Evolutionary conservation across 2,113 vertebrate species (phyloP).

Genomic region (Sinocyclocheilus anshuiensis): DNA sequence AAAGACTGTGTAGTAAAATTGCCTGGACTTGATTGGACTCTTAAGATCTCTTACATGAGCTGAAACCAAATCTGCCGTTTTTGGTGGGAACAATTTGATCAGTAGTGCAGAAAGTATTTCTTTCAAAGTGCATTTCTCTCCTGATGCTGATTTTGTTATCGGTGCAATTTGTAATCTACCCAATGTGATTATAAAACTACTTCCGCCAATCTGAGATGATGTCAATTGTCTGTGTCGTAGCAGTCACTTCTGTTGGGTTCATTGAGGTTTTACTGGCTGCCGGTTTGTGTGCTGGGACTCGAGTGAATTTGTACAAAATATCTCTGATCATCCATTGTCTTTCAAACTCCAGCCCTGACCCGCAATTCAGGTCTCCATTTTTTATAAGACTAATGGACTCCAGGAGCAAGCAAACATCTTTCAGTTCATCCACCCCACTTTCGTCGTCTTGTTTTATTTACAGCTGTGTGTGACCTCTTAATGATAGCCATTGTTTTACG

Average conservation of each 20-base stretch:
- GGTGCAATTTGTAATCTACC: background rate
- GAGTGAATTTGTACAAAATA: constrained; percentile 21
- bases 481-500: constrained; percentile 68
- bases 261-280: constrained; percentile 57
- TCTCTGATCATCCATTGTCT: constrained; percentile 62
- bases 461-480: constrained; percentile 58
- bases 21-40: constrained; percentile 18
- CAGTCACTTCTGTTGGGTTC: constrained; percentile 43
- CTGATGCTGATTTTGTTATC: background rate
- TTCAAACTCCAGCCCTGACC: constrained; percentile 43
- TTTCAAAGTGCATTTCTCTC: background rate
- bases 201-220: background rate
- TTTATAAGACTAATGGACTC: constrained; percentile 80
- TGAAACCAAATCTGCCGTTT: constrained; percentile 11
- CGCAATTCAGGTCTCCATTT: constrained; percentile 68
- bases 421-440: constrained; percentile 59
- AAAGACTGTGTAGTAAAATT: constrained; percentile 39
- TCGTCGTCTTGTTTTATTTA: constrained; percentile 71
- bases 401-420: constrained; percentile 51
- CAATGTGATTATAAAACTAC: background rate
- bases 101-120: background rate
- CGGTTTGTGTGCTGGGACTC: constrained; percentile 66
- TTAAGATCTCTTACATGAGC: background rate
- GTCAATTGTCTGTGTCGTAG: constrained; percentile 51
- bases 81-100: background rate